Evolutionary conservation across 2,113 vertebrate genomes (phyloP).

Genomic region (Trematomus loennbergii): DNA sequence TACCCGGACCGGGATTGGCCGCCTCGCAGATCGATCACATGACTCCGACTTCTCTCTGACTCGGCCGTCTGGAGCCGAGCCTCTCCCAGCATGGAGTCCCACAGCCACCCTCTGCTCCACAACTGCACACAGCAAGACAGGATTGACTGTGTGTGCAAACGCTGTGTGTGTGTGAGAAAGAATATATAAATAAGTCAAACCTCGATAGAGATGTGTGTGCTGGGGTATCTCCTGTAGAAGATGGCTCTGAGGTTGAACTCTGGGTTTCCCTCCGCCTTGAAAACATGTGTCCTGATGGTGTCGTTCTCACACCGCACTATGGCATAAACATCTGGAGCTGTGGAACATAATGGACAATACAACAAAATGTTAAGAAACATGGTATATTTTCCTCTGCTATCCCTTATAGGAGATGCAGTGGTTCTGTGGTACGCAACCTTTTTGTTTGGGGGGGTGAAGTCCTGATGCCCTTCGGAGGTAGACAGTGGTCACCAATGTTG

Average conservation of each 20-base stretch:
- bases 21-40: constrained; percentile 78
- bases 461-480: constrained; percentile 79
- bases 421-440: constrained; percentile 55
- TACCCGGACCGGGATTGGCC: constrained; percentile 28
- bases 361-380: not conserved
- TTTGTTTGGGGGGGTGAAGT: constrained; percentile 75
- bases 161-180: not conserved
- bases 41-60: constrained; percentile 74
- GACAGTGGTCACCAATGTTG: constrained; percentile 80
- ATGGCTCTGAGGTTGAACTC: constrained; percentile 85
- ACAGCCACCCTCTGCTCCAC: constrained; percentile 79
- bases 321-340: constrained; percentile 84
- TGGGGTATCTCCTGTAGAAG: constrained; percentile 84
- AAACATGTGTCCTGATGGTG: constrained; percentile 77
- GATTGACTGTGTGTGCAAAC: not conserved
- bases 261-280: constrained; percentile 77
- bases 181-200: constrained; percentile 37
- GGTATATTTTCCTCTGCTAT: too few relatives aligned
- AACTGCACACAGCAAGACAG: constrained; percentile 70
- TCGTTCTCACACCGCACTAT: constrained; percentile 81
- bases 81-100: constrained; percentile 81
- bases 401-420: not conserved
- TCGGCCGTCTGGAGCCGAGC: constrained; percentile 74
- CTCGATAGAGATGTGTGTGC: constrained; percentile 79
- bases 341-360: not conserved